phyloP scores from a whole-genome alignment of 1,140 invertebrate genomes.

The Saxidomus purpurata region DNA sequence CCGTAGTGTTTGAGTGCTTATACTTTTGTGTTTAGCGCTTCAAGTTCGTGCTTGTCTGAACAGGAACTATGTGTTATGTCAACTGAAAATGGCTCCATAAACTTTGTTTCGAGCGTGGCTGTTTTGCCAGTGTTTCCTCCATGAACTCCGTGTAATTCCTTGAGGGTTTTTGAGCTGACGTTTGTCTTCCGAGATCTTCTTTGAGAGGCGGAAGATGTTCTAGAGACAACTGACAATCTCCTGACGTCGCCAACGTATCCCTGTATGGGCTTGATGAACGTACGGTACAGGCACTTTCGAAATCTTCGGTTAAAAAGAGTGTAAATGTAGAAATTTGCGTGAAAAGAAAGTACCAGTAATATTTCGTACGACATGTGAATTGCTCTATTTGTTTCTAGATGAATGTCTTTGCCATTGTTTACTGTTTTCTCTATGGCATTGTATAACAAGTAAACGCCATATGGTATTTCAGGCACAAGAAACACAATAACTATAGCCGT shows the following conservation, averaged over 20 bases:
- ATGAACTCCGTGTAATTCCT: background rate
- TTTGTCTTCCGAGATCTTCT: background rate
- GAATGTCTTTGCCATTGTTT: no score
- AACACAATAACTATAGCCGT: constrained; percentile 36
- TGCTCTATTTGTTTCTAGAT: no score
- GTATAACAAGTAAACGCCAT: no score
- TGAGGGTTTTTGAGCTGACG: background rate
- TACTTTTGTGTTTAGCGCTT: background rate
- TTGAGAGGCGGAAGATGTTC: background rate
- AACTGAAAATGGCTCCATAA: constrained; percentile 5
- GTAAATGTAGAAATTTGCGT: constrained; percentile 59
- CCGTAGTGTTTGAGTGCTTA: no score
- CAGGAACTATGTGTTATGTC: background rate
- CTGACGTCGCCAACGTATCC: background rate
- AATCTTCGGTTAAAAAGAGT: constrained; percentile 43
- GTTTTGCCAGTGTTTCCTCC: background rate
- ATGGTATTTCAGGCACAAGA: no score
- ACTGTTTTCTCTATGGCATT: no score
- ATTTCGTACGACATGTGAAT: constrained; percentile 50
- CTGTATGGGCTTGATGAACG: background rate
- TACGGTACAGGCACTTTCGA: background rate
- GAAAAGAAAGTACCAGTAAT: no score
- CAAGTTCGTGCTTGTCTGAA: background rate
- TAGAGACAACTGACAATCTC: background rate
- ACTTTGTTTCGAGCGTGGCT: background rate